A percentile compares a stretch with the other conserved stretches of the same genome.
These are phyloP conservation scores for Pseudonaja textilis DNA, from an alignment of 2,113 vertebrate species.

Conservation along the genomic window DNA sequence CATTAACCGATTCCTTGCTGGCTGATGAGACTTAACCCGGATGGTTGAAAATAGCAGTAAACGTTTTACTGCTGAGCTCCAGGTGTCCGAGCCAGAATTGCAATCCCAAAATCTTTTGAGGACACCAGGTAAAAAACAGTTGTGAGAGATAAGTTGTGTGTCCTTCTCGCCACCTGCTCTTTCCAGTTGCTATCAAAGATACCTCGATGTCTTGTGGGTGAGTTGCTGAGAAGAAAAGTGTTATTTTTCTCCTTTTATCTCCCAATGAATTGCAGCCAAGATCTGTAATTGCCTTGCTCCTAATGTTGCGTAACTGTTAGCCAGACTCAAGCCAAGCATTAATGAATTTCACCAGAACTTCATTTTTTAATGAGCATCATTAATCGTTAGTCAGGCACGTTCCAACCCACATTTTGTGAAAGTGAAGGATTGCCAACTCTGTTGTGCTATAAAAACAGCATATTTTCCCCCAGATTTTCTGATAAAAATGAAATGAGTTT, in stretches of 20 bases:
- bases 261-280: conserved; percentile 61
- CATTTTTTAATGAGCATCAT: conserved; percentile 71
- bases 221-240: conserved; percentile 54
- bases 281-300: conserved; percentile 68
- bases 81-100: background rate
- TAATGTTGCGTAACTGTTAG: conserved; percentile 70
- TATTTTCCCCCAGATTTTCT: conserved; percentile 35
- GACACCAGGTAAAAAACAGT: background rate
- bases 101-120: background rate
- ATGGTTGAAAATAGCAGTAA: background rate
- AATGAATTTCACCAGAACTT: conserved; percentile 72
- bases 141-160: background rate
- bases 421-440: conserved; percentile 52
- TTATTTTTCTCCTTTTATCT: conserved; percentile 51
- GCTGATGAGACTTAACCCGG: background rate
- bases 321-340: conserved; percentile 68
- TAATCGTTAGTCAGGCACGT: conserved; percentile 63
- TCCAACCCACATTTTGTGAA: conserved; percentile 54
- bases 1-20: background rate
- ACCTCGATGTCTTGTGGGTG: conserved; percentile 20
- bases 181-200: conserved; percentile 32
- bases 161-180: conserved; percentile 20
- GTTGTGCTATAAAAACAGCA: conserved; percentile 47
- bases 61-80: background rate
- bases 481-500: background rate